A percentile compares a stretch with the other conserved stretches of the same genome.
Evolutionary conservation across 2,888 invertebrate genomes (phyloP).

Genomic region (Callyntrura guangdongensis): DNA sequence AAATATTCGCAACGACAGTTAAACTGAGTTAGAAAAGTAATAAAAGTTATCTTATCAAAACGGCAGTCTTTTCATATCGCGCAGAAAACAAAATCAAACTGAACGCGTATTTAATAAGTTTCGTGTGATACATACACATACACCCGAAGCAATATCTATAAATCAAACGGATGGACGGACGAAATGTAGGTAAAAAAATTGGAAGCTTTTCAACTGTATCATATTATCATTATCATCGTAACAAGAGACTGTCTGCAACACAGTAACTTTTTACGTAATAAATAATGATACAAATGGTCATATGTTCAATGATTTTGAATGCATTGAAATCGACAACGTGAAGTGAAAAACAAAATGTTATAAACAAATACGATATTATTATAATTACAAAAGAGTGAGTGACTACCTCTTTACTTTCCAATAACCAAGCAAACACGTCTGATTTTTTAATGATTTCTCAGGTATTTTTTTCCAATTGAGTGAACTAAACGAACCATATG

Average conservation of each 20-base stretch:
- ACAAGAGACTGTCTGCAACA: neutral
- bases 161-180: conserved; percentile 19
- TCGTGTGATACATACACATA: neutral
- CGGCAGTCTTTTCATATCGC: conserved; percentile 45
- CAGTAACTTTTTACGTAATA: neutral
- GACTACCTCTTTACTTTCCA: too few relatives aligned
- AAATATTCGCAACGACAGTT: conserved; percentile 33
- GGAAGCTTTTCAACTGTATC: neutral
- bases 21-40: conserved; percentile 47
- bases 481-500: too few relatives aligned
- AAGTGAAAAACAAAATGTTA: too few relatives aligned
- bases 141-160: neutral
- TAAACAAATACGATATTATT: too few relatives aligned
- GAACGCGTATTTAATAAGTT: conserved; percentile 1
- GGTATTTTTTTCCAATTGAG: too few relatives aligned
- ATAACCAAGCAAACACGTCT: too few relatives aligned
- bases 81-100: conserved; percentile 2
- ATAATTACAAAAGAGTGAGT: too few relatives aligned
- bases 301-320: neutral
- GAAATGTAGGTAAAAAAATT: neutral
- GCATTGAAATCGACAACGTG: too few relatives aligned
- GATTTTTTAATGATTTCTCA: too few relatives aligned
- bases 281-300: neutral
- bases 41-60: conserved; percentile 60
- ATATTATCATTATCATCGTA: neutral